These are phyloP conservation scores for Engystomops pustulosus DNA, from an alignment of 2,113 vertebrate genomes.

Conservation along the genomic window DNA sequence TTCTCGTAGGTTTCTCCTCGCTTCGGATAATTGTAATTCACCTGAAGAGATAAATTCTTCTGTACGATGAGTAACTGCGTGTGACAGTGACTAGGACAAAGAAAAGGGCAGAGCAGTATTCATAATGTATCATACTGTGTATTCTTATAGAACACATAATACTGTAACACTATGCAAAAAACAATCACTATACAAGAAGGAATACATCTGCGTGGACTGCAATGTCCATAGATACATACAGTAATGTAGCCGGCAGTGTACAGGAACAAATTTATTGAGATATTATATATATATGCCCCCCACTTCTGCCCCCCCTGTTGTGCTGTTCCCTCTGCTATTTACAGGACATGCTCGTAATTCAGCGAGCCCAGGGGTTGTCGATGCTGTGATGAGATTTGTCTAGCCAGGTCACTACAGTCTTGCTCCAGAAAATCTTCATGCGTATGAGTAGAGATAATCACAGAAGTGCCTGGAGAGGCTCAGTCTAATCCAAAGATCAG, in stretches of 20 bases:
- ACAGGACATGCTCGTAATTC: constrained; percentile 13
- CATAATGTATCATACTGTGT: not conserved
- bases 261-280: not conserved
- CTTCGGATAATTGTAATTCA: not conserved
- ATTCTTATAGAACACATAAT: too few relatives aligned
- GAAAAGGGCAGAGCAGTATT: not conserved
- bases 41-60: not conserved
- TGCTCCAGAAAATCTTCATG: not conserved
- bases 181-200: not conserved
- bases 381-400: not conserved
- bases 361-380: not conserved
- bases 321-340: not conserved
- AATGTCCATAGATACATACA: not conserved
- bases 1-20: not conserved
- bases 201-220: not conserved
- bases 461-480: constrained; percentile 3
- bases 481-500: constrained; percentile 19
- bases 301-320: too few relatives aligned
- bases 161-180: not conserved
- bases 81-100: not conserved
- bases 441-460: not conserved
- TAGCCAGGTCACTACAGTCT: not conserved
- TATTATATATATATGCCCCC: not conserved
- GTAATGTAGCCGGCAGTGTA: not conserved
- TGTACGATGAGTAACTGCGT: not conserved